Percentiles rank a stretch among this genome's conserved stretches.
phyloP scores from a whole-genome alignment of 2,113 vertebrate species.

The Isurus oxyrinchus region DNA sequence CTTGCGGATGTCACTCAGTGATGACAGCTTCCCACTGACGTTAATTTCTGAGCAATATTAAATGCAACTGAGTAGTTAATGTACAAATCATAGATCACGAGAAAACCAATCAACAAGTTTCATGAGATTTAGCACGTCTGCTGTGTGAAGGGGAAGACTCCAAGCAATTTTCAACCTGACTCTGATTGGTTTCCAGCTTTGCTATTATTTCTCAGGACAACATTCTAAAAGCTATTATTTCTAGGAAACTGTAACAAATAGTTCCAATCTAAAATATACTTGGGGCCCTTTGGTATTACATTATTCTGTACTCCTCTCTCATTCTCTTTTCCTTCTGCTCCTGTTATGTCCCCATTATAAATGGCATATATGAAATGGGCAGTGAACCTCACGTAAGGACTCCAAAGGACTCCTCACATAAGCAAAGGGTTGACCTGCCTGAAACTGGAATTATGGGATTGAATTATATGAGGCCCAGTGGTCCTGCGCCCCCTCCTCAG shows the following conservation, averaged over 20 bases:
- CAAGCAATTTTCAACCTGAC: background rate
- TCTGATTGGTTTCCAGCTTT: background rate
- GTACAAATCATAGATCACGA: background rate
- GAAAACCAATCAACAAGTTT: background rate
- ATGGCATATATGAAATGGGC: background rate
- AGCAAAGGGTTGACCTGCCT: background rate
- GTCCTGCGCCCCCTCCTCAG: too few species aligned
- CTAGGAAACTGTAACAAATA: background rate
- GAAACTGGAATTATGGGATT: too few species aligned
- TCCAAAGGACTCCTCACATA: too few species aligned
- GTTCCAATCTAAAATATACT: background rate
- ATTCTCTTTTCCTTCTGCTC: background rate
- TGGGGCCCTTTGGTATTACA: background rate
- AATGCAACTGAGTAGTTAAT: background rate
- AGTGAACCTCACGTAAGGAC: background rate
- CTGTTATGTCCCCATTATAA: background rate
- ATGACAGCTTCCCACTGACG: background rate
- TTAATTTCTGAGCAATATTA: background rate
- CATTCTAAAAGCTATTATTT: background rate
- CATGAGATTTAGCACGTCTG: background rate
- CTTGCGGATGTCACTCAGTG: background rate
- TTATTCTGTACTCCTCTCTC: background rate
- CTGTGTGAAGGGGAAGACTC: background rate
- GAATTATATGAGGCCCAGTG: too few species aligned
- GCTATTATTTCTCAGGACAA: background rate